These are phyloP conservation scores for Nannoperca australis DNA, from an alignment of 2,797 vertebrate species.

Conservation along the genomic window DNA sequence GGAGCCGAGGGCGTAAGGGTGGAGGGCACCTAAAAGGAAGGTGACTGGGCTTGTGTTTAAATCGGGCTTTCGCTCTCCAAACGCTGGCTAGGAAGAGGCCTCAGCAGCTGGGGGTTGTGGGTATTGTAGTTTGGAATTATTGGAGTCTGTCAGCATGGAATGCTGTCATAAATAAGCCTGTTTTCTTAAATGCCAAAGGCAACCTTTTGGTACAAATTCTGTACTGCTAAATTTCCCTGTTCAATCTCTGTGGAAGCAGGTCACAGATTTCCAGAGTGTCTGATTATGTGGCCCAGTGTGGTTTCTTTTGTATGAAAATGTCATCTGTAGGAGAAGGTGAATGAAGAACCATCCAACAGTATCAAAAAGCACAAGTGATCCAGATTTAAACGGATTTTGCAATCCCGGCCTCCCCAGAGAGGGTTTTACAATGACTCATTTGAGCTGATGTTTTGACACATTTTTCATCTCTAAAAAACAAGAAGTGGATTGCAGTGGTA, in stretches of 20 bases:
- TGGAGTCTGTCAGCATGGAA: neutral
- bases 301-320: slow-evolving; percentile 56
- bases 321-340: slow-evolving; percentile 23
- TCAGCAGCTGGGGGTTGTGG: slow-evolving; percentile 21
- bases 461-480: slow-evolving; percentile 41
- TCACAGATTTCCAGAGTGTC: slow-evolving; percentile 48
- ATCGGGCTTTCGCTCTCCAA: slow-evolving; percentile 53
- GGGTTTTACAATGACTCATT: slow-evolving; percentile 59
- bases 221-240: neutral
- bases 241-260: slow-evolving; percentile 9
- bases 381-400: slow-evolving; percentile 63
- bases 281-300: neutral
- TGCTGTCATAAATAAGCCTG: neutral
- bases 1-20: slow-evolving; percentile 39
- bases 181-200: neutral
- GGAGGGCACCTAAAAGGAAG: slow-evolving; percentile 27
- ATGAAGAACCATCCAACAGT: slow-evolving; percentile 26
- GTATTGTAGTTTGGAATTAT: slow-evolving; percentile 22
- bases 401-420: slow-evolving; percentile 34
- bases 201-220: neutral
- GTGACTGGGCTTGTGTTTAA: slow-evolving; percentile 41
- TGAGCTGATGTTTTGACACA: slow-evolving; percentile 60
- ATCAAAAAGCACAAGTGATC: slow-evolving; percentile 38
- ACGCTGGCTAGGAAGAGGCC: slow-evolving; percentile 33
- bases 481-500: slow-evolving; percentile 15